Base-by-base conservation (phyloP, 2,113 vertebrate genomes). In the Lamprologus callipterus region DNA sequence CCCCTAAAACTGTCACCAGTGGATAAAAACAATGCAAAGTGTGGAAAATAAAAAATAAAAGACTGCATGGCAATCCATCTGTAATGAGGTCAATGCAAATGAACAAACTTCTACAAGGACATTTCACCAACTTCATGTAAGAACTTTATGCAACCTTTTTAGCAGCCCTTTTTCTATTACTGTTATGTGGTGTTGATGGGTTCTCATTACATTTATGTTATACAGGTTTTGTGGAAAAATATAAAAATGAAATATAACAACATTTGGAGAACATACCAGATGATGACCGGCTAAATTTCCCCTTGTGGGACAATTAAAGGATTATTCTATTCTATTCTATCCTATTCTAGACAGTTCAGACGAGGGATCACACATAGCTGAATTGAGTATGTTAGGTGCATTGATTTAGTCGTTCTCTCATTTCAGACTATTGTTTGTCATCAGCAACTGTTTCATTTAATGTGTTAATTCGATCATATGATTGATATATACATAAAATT, bases 341-440 rank as follows among this genome's bases (percentile, higher is more conserved):
- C 3, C 23, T 3, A 57, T 26, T 57, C 7, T 57, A 58, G 8
- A 58, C 55, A 31, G 26, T 58, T 58, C 26, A 58, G 55, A 31
- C 0, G 26, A 31, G 55, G 1, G 26, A 58, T 17, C 0, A 0
- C 55, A 58, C 57, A 31, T 58, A 31, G 13, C 2, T 58, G 26
- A 58, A 6, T 9, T 58, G 57, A 31, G 26, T 31, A 58, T 58
- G 14, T 58, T 58, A 31, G 57, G 57, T 58, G 57, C 57, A 58
- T 31, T 58, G 57, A 58, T 31, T 58, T 58, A 58, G 57, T 31
- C 14, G 5, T 4, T 58, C 26, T 58, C 57, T 58, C 26, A 58
- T 58, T 58, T 58, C 57, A 58, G 57, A 31, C 26, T 58, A 58
- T 58, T 58, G 55, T 58, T 58, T 58, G 26, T 58, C 55, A 58